phyloP scores from a whole-genome alignment of 1,140 invertebrate genomes.

The Atta cephalotes region DNA sequence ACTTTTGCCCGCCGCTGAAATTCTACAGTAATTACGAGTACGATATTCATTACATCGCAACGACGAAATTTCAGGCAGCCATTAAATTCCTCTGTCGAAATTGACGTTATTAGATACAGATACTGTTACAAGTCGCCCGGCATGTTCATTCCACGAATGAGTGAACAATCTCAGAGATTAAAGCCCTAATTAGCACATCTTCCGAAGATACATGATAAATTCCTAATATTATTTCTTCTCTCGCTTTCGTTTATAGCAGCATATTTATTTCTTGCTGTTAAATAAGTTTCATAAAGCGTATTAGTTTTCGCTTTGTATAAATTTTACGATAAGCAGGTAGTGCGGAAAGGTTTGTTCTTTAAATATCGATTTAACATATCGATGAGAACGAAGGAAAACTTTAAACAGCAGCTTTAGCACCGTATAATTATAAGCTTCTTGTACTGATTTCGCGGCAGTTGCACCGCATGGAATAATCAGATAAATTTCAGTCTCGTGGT shows the following conservation, averaged over 20 bases:
- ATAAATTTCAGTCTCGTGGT: slow-evolving; percentile 51
- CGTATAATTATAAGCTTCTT: slow-evolving; percentile 46
- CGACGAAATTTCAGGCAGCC: slow-evolving; percentile 30
- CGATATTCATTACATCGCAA: slow-evolving; percentile 2
- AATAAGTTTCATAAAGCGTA: slow-evolving; percentile 11
- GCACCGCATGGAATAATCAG: slow-evolving; percentile 45
- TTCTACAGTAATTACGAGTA: slow-evolving; percentile 41
- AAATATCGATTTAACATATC: slow-evolving; percentile 10
- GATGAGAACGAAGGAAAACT: slow-evolving; percentile 22
- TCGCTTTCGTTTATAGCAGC: not conserved
- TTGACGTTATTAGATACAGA: slow-evolving; percentile 1
- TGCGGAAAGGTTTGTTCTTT: not conserved
- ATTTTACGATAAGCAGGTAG: not conserved
- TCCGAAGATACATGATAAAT: slow-evolving; percentile 14
- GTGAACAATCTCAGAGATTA: slow-evolving; percentile 25
- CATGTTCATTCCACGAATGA: not conserved
- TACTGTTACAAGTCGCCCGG: not conserved
- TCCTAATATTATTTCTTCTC: not conserved
- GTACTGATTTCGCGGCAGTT: slow-evolving; percentile 35
- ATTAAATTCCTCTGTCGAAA: slow-evolving; percentile 18
- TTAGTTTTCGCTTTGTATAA: not conserved
- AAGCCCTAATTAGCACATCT: slow-evolving; percentile 1
- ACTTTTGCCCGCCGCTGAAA: slow-evolving; percentile 40
- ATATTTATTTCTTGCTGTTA: not conserved
- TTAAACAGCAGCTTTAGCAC: slow-evolving; percentile 18